These are phyloP conservation scores for Connochaetes taurinus DNA, from an alignment of 2,113 vertebrate species.

Conservation along the genomic window DNA sequence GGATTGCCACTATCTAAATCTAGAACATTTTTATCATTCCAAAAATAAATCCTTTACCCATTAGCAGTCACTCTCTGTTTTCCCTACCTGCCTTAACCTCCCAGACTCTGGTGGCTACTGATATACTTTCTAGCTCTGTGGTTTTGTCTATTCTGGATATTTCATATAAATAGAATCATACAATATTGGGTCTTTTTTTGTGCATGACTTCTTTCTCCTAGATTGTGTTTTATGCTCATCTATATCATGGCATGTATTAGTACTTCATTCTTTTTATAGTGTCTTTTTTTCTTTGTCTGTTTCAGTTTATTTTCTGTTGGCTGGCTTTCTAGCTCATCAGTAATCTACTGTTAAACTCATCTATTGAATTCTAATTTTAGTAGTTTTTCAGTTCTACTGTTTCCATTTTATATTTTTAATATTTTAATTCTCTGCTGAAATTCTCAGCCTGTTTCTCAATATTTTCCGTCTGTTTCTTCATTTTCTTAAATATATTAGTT, in stretches of 20 bases:
- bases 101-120: not conserved
- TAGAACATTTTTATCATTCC: not conserved
- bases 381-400: conserved; percentile 19
- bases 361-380: conserved; percentile 13
- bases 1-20: not conserved
- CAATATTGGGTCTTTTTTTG: not conserved
- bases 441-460: not conserved
- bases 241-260: not conserved
- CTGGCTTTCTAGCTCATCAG: not conserved
- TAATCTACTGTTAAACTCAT: conserved; percentile 10
- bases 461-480: not conserved
- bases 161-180: conserved; percentile 5
- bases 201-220: not conserved
- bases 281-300: not conserved
- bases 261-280: not conserved
- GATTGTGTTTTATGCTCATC: not conserved
- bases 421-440: not conserved
- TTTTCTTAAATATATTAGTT: not conserved
- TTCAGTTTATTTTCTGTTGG: not conserved
- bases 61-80: not conserved
- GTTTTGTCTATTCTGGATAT: not conserved
- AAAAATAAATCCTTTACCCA: not conserved
- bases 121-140: not conserved
- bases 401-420: not conserved
- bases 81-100: not conserved